Evolutionary conservation across 2,113 vertebrate genomes (phyloP).

Genomic region (Rynchops niger): DNA sequence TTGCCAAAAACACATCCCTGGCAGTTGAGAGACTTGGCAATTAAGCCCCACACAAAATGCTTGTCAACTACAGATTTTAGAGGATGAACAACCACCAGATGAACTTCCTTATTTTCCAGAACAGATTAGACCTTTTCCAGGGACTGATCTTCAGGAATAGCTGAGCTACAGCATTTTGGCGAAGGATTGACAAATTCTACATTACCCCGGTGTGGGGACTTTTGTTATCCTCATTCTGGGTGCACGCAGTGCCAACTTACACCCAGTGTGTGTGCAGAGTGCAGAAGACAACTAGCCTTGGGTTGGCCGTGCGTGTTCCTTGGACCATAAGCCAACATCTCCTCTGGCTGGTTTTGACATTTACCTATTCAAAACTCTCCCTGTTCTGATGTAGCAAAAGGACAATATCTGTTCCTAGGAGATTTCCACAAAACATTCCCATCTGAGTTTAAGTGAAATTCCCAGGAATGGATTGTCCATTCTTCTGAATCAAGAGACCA

Average conservation of each 20-base stretch:
- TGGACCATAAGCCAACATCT: not conserved
- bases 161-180: not conserved
- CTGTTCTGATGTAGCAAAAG: not conserved
- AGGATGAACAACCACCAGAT: not conserved
- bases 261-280: not conserved
- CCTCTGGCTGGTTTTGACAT: not conserved
- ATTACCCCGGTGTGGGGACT: not conserved
- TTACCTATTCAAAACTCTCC: not conserved
- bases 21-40: not conserved
- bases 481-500: not conserved
- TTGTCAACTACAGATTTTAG: not conserved
- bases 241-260: not conserved
- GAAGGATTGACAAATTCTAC: not conserved
- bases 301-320: not conserved
- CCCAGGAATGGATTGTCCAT: not conserved
- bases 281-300: not conserved
- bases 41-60: not conserved
- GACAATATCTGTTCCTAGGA: not conserved
- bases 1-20: not conserved
- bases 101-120: not conserved
- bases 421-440: not conserved
- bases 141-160: not conserved
- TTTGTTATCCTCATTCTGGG: not conserved
- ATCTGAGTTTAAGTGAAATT: not conserved
- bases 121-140: not conserved